Evolutionary conservation across 1,140 invertebrate species (phyloP).

Genomic region (Sitophilus oryzae): DNA sequence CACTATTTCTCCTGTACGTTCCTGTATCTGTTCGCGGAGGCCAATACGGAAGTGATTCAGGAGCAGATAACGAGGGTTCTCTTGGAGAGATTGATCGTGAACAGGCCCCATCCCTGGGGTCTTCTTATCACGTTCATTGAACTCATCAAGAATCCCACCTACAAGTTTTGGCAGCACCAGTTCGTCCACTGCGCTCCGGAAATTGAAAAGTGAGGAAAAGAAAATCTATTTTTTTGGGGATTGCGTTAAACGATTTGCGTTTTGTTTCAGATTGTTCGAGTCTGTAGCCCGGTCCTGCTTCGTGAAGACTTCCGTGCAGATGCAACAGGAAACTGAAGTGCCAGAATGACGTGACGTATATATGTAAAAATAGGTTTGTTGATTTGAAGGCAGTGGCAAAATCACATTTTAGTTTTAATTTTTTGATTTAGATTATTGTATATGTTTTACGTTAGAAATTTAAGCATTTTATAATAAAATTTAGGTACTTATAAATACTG

Average conservation of each 20-base stretch:
- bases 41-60: conserved; percentile 92
- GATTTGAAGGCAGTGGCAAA: neutral
- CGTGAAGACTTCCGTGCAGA: conserved; percentile 63
- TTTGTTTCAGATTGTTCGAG: conserved; percentile 72
- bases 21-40: conserved; percentile 95
- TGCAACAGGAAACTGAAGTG: conserved; percentile 50
- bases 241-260: no score
- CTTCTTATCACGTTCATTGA: conserved; percentile 98
- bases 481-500: conserved; percentile 2
- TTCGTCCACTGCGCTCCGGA: conserved; percentile 99
- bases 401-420: conserved; percentile 6
- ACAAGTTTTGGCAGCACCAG: conserved; percentile 98
- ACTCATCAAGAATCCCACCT: conserved; percentile 97
- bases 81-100: conserved; percentile 94
- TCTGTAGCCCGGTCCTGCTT: conserved; percentile 91
- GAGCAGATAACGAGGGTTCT: conserved; percentile 88
- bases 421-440: conserved; percentile 3
- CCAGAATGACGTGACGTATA: conserved; percentile 54
- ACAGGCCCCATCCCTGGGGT: conserved; percentile 98
- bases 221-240: no score
- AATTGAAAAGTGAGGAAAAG: conserved; percentile 91
- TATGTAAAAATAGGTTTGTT: conserved; percentile 1
- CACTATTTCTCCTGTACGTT: conserved; percentile 98
- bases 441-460: conserved; percentile 5
- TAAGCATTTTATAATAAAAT: conserved; percentile 7